Evolutionary conservation across 2,113 vertebrate species (phyloP).

Genomic region (Psilopogon haemacephalus): DNA sequence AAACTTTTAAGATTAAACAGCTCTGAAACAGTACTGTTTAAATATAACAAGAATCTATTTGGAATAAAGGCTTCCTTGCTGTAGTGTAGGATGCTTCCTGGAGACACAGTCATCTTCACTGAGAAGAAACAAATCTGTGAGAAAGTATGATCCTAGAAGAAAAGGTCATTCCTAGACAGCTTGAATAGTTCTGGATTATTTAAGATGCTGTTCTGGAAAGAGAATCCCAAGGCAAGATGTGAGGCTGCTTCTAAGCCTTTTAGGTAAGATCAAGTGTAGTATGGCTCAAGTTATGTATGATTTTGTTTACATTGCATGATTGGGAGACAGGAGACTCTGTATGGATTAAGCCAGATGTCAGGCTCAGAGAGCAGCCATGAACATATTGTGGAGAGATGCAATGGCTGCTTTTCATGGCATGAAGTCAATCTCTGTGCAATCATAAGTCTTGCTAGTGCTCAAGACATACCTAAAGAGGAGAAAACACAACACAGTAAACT

Average conservation of each 20-base stretch:
- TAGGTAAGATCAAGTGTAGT: neutral
- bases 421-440: rapidly evolving
- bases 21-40: neutral
- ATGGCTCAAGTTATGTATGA: neutral
- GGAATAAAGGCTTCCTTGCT: neutral
- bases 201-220: neutral
- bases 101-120: neutral
- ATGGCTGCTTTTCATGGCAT: neutral
- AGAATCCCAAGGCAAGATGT: neutral
- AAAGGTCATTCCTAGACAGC: neutral
- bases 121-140: neutral
- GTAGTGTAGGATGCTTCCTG: neutral
- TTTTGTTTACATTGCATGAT: neutral
- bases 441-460: neutral
- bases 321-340: neutral
- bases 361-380: neutral
- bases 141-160: neutral
- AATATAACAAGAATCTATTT: neutral
- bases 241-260: neutral
- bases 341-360: neutral
- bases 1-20: neutral
- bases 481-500: neutral
- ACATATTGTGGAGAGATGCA: neutral
- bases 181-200: neutral
- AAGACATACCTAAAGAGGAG: neutral